Base-by-base conservation (phyloP, 2,888 invertebrate species). In the Bursaphelenchus okinawaensis region DNA sequence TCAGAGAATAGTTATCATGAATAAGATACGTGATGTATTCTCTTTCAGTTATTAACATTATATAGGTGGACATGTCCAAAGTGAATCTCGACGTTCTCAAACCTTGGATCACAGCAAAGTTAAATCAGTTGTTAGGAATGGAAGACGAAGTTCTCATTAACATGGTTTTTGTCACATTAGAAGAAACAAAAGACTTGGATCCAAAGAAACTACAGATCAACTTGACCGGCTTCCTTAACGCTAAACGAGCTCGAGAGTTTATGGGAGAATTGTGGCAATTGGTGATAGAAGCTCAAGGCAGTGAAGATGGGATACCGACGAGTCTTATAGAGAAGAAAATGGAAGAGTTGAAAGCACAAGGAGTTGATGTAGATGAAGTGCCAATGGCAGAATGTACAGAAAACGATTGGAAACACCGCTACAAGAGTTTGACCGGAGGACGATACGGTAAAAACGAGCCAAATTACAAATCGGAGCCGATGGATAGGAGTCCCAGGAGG, bases 71-170 rank as follows among this genome's bases (percentile, higher is more conserved):
- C 84, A 93, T 96, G 92, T 89, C 90, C 61, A 95, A 95, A 86
- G 92, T 99, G 66, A 96, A 98, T 84, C 86, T 99, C 80, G 95
- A 98, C 83, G 92, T 93, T 54, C 88, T 99, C 81, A 94, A 96
- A 83, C 98, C 98, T 72, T 99, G 98, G 98, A 98, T 99, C 83
- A 91, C 93, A 27, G 90, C 91, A 83, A 91, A 93, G 85, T 90
- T 98, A 67, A 95, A 93, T 2, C 93, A 95, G 83, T 89, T 96
- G 67, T 87, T 98, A 62, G 92, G 93, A 78, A 91, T 95, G 85
- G 98, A 98, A 85, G 98, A 98, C 84, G 98, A 98, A 85, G 98
- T 99, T 51, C 90, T 99, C 74, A 91, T 94, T 72, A 95, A 96
- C 85, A 98, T 93, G 87, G 93, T 98, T 75, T 92, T 94, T 86